phyloP scores from a whole-genome alignment of 2,113 vertebrate species.

The Hirundichthys speculiger region DNA sequence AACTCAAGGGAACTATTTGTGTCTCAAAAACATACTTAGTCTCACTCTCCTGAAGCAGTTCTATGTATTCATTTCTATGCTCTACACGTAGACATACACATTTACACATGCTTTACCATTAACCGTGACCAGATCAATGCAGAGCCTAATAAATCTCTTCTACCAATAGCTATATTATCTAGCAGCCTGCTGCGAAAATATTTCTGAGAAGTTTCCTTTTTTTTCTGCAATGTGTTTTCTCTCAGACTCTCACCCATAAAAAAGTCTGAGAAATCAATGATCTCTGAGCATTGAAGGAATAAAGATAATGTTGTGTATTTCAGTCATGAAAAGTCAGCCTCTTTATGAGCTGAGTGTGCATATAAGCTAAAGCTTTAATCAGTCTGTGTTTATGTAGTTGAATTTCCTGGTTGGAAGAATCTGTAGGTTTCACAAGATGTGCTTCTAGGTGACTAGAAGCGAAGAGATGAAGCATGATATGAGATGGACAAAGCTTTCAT shows the following conservation, averaged over 20 bases:
- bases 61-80: neutral
- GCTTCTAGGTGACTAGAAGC: conserved; percentile 39
- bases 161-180: conserved; percentile 23
- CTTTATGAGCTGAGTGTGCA: neutral
- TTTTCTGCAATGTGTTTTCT: neutral
- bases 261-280: too few relatives aligned
- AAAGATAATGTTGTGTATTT: neutral
- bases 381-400: conserved; percentile 18
- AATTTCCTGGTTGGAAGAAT: conserved; percentile 48
- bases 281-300: too few relatives aligned
- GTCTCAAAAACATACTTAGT: neutral
- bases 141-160: neutral
- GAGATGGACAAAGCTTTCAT: conserved; percentile 26
- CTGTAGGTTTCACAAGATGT: conserved; percentile 31
- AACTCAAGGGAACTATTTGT: too few relatives aligned
- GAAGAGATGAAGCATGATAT: conserved; percentile 57
- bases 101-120: neutral
- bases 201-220: neutral
- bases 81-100: neutral
- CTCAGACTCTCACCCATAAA: neutral
- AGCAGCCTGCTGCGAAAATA: conserved; percentile 15
- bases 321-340: neutral
- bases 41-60: neutral
- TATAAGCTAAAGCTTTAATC: neutral
- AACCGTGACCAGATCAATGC: too few relatives aligned